Percentiles rank a stretch among this genome's conserved stretches.
Evolutionary conservation across 2,797 vertebrate species (phyloP).

Genomic region (Phrynocephalus forsythii): DNA sequence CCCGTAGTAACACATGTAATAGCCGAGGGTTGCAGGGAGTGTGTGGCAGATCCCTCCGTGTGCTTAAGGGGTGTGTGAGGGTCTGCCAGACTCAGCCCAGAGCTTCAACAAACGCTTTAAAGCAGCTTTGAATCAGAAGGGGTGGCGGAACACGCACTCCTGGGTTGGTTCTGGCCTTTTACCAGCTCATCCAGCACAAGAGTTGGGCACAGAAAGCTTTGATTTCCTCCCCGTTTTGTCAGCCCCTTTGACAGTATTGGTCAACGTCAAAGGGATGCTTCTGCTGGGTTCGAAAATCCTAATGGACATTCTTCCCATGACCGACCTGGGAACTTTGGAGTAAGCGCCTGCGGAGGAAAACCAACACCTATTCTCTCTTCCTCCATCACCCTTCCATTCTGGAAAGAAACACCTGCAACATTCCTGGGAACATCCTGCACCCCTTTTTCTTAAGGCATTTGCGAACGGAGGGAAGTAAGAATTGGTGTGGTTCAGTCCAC

Average conservation of each 20-base stretch:
- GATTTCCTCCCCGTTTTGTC: neutral
- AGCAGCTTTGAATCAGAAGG: neutral
- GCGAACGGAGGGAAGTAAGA: too few species aligned
- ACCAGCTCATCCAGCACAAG: neutral
- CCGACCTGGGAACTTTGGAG: neutral
- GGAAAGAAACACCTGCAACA: neutral
- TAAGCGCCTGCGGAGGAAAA: neutral
- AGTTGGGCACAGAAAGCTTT: neutral
- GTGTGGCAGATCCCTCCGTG: neutral
- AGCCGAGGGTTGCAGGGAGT: too few species aligned
- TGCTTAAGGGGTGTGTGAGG: neutral
- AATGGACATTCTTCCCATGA: neutral
- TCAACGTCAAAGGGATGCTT: neutral
- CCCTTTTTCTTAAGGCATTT: too few species aligned
- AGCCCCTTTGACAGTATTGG: neutral
- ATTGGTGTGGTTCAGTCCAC: too few species aligned
- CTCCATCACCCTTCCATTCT: too few species aligned
- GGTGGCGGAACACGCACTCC: neutral
- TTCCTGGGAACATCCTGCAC: too few species aligned
- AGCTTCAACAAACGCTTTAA: too few species aligned
- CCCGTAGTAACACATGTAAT: too few species aligned
- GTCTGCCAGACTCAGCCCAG: neutral
- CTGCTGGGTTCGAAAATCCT: neutral
- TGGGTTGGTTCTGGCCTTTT: constrained; percentile 2
- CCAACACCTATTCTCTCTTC: neutral